Evolutionary conservation across 2,888 invertebrate species (phyloP).

Genomic region (Chymomyza procnemis): DNA sequence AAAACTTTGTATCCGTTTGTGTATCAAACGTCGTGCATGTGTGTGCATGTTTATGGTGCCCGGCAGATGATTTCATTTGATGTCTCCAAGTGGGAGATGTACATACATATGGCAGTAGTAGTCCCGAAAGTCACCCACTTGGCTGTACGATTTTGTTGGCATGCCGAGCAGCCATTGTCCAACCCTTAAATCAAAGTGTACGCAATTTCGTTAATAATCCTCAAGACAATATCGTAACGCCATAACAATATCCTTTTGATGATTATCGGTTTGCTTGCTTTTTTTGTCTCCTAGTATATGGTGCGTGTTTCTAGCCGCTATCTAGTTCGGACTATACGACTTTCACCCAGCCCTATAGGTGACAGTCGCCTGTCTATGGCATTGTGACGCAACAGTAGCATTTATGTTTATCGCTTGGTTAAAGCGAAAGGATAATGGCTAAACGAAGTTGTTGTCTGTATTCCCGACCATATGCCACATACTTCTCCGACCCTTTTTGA

Average conservation of each 20-base stretch:
- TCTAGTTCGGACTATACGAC: not conserved
- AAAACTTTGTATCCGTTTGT: not conserved
- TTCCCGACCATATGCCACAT: slow-evolving; percentile 29
- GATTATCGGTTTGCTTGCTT: slow-evolving; percentile 69
- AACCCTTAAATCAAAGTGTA: slow-evolving; percentile 77
- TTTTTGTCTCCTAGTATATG: not conserved
- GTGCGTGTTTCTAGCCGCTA: slow-evolving; percentile 1
- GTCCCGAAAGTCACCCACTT: not conserved
- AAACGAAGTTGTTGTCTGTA: not conserved
- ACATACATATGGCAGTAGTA: no score
- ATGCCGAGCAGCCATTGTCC: slow-evolving; percentile 61
- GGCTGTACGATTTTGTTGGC: slow-evolving; percentile 41
- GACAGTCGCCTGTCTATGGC: slow-evolving; percentile 43
- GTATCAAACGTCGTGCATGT: slow-evolving; percentile 9
- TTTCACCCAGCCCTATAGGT: not conserved
- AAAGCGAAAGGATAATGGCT: slow-evolving; percentile 65
- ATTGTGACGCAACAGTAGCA: slow-evolving; percentile 64
- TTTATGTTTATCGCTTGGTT: slow-evolving; percentile 73
- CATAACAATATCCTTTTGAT: slow-evolving; percentile 78
- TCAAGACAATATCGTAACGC: slow-evolving; percentile 77
- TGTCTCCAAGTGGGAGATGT: not conserved
- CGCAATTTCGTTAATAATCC: slow-evolving; percentile 78
- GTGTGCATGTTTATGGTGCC: slow-evolving; percentile 39
- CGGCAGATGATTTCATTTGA: slow-evolving; percentile 60
- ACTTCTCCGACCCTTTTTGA: slow-evolving; percentile 6